Evolutionary conservation across 2,797 vertebrate genomes (phyloP).

Genomic region (Hephaestus fuliginosus): DNA sequence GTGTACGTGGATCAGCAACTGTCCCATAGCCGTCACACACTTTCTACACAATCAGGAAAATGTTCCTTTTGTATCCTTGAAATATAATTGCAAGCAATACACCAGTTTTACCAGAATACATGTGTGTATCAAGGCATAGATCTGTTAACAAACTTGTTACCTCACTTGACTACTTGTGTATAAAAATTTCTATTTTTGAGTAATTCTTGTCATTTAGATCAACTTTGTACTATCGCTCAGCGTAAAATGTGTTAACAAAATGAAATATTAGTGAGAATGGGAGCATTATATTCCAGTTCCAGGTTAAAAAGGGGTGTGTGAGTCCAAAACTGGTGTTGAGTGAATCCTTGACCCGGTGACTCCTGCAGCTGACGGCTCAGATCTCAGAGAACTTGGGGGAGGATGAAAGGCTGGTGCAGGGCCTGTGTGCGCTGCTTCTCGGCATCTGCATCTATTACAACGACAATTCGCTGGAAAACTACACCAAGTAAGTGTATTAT

Average conservation of each 20-base stretch:
- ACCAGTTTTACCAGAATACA: neutral
- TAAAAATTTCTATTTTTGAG: neutral
- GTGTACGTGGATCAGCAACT: constrained; percentile 98
- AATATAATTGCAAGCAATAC: neutral
- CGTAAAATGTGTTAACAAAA: neutral
- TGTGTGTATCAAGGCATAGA: neutral
- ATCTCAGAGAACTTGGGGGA: constrained; percentile 99
- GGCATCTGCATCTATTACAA: constrained; percentile 99
- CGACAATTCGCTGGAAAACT: constrained; percentile 97
- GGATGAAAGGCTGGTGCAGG: constrained; percentile 97
- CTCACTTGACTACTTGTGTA: neutral
- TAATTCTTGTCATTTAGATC: too few relatives aligned
- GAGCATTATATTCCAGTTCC: neutral
- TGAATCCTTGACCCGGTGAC: constrained; percentile 84
- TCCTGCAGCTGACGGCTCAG: constrained; percentile 93
- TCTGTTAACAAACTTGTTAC: neutral
- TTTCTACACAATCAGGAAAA: constrained; percentile 99
- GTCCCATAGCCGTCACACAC: constrained; percentile 97
- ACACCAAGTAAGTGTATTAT: constrained; percentile 89
- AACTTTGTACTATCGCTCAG: neutral
- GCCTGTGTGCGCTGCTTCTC: constrained; percentile 94
- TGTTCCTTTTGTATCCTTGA: constrained; percentile 98
- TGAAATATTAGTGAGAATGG: neutral
- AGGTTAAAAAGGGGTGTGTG: neutral
- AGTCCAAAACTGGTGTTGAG: neutral